Conservation (phyloP, 1,140 invertebrate species). For the Drosophila obscura region DNA sequence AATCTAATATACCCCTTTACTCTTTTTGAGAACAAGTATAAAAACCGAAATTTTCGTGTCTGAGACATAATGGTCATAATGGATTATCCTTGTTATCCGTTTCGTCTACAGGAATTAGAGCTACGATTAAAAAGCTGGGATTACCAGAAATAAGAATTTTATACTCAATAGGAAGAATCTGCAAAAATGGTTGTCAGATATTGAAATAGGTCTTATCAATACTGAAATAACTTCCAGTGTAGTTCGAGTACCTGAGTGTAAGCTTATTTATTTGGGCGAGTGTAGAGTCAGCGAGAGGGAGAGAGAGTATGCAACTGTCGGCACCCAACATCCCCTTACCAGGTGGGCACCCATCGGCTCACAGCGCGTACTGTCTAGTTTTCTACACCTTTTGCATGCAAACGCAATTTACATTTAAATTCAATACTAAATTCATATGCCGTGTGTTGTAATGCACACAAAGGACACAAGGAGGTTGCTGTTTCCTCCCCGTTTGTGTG, state of each 20-base stretch:
- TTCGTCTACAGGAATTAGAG: slow-evolving; percentile 3
- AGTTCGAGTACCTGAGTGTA: too few species aligned
- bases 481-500: slow-evolving; percentile 7
- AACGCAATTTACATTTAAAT: slow-evolving; percentile 82
- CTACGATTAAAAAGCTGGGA: slow-evolving; percentile 1
- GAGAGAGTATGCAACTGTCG: slow-evolving; percentile 20
- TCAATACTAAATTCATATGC: too few species aligned
- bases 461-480: slow-evolving; percentile 15
- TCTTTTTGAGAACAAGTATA: too few species aligned
- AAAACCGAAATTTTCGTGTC: too few species aligned
- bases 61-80: slow-evolving; percentile 27
- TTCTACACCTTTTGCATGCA: slow-evolving; percentile 76
- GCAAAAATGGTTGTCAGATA: too few species aligned
- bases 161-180: too few species aligned
- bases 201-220: too few species aligned
- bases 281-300: too few species aligned
- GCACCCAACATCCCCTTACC: too few species aligned
- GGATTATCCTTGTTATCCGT: slow-evolving; percentile 26
- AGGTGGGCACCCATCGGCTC: background rate
- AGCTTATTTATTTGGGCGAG: too few species aligned
- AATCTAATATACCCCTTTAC: too few species aligned
- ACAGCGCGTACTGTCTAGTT: slow-evolving; percentile 57
- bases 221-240: too few species aligned
- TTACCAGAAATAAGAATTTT: background rate
- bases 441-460: slow-evolving; percentile 74